phyloP scores from a whole-genome alignment of 2,113 vertebrate genomes.

The Epinephelus cyanopodus region DNA sequence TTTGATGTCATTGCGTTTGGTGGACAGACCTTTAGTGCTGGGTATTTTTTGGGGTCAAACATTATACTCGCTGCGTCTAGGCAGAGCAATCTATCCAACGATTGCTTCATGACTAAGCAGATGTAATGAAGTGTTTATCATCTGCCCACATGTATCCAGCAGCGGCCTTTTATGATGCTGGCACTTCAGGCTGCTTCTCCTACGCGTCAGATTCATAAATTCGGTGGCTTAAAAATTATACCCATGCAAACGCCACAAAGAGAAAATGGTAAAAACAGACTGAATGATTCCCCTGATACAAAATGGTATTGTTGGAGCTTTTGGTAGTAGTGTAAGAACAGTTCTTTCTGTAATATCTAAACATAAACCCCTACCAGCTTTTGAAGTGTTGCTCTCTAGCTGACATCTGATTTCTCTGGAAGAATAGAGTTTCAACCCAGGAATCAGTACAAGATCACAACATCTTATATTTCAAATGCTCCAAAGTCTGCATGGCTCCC shows the following conservation, averaged over 20 bases:
- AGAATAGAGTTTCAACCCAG: neutral
- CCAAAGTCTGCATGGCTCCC: neutral
- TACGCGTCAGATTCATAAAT: neutral
- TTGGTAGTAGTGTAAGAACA: neutral
- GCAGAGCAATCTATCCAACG: slow-evolving; percentile 3
- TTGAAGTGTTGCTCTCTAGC: neutral
- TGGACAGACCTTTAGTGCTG: neutral
- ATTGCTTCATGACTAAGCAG: slow-evolving; percentile 6
- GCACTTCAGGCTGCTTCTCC: neutral
- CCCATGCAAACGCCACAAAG: neutral
- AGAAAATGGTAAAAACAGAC: neutral
- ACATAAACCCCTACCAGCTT: neutral
- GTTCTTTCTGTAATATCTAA: slow-evolving; percentile 1
- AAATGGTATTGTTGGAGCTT: neutral
- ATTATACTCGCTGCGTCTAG: neutral
- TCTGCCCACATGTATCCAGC: neutral
- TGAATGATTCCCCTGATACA: neutral
- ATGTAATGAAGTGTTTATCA: slow-evolving; percentile 12
- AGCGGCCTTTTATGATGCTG: neutral
- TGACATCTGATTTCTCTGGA: neutral
- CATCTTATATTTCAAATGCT: neutral
- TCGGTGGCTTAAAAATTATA: neutral
- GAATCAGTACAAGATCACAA: neutral
- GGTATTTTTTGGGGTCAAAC: slow-evolving; percentile 3
- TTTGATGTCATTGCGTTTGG: slow-evolving; percentile 29